phyloP scores from a whole-genome alignment of 37 sponge, comb jelly and placozoan genomes.

The Eunapius fragilis region DNA sequence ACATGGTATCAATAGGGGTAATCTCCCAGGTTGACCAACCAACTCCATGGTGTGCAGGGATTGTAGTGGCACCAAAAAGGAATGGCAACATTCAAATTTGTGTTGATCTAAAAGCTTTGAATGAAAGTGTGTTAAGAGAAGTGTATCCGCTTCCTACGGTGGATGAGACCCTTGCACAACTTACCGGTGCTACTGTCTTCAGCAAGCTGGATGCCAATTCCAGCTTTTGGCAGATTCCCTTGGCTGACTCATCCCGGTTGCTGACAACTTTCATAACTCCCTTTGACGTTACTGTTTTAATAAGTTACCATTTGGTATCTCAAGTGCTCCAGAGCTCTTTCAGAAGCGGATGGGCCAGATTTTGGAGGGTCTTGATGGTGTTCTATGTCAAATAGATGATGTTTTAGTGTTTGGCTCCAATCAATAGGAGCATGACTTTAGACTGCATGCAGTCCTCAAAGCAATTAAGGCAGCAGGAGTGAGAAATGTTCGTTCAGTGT shows the following conservation, averaged over 20 bases:
- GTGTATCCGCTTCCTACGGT: not conserved
- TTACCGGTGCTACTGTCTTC: too few species aligned
- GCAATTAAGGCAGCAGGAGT: too few species aligned
- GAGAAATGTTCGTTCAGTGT: too few species aligned
- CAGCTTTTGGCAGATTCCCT: conserved; percentile 15
- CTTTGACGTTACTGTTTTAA: too few species aligned
- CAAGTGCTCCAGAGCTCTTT: conserved; percentile 53
- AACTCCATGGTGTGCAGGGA: conserved; percentile 23
- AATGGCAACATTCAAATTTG: not conserved
- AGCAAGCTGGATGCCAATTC: conserved; percentile 10
- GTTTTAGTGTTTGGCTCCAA: too few species aligned
- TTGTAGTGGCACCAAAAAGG: conserved; percentile 21
- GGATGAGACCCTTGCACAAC: conserved; percentile 31
- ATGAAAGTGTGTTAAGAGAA: conserved; percentile 20
- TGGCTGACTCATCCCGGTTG: not conserved
- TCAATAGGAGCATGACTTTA: too few species aligned
- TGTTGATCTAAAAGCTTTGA: conserved; percentile 10
- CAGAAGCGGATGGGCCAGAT: too few species aligned
- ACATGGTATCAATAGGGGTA: conserved; percentile 5
- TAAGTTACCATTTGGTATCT: conserved; percentile 48
- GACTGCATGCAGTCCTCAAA: too few species aligned
- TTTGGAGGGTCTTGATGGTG: too few species aligned
- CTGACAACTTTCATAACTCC: too few species aligned
- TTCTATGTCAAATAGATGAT: too few species aligned
- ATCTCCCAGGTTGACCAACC: conserved; percentile 4